These are phyloP conservation scores for Nemoura dubitans DNA, from an alignment of 2,888 invertebrate genomes.

Conservation along the genomic window DNA sequence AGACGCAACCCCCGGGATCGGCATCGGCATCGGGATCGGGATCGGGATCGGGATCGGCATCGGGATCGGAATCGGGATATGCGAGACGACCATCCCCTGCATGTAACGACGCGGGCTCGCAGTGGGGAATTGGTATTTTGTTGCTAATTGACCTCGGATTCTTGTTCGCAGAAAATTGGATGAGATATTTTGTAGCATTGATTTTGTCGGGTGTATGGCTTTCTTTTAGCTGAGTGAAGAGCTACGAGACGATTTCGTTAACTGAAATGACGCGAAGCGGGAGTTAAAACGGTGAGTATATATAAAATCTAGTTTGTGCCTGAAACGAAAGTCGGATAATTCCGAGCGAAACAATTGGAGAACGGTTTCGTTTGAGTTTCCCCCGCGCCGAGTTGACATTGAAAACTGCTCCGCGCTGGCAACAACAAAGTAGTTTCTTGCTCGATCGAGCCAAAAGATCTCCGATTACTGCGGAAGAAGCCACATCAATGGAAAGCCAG, in stretches of 20 bases:
- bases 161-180: neutral
- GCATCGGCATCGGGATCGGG: no score
- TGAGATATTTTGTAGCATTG: neutral
- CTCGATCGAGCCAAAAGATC: constrained; percentile 32
- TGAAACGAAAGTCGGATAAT: neutral
- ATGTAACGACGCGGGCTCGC: no score
- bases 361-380: neutral
- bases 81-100: no score
- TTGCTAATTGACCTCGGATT: neutral
- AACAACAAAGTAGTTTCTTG: constrained; percentile 41
- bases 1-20: no score
- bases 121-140: neutral
- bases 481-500: constrained; percentile 38
- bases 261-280: no score
- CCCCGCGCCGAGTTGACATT: neutral
- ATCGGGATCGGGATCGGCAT: no score
- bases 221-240: neutral
- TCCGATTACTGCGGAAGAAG: constrained; percentile 35
- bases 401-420: neutral
- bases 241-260: no score
- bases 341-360: neutral
- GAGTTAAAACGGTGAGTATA: no score
- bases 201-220: neutral
- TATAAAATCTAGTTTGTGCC: no score
- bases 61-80: neutral